phyloP scores from a whole-genome alignment of 1,140 invertebrate species.

The Drosophila takahashii region DNA sequence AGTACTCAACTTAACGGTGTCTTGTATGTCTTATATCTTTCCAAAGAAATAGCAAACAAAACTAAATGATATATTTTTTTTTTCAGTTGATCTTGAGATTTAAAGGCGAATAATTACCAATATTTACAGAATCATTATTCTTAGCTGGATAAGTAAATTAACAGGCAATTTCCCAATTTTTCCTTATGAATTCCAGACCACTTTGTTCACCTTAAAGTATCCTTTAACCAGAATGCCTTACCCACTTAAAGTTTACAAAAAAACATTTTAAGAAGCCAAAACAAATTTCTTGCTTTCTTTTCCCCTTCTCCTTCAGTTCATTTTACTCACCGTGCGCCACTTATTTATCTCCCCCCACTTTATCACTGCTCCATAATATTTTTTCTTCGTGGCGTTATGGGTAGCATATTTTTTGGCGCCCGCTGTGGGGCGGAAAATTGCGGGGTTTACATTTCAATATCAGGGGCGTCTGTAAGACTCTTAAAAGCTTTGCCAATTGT shows the following conservation, averaged over 20 bases:
- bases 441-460: slow-evolving; percentile 60
- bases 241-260: slow-evolving; percentile 14
- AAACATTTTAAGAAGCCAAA: slow-evolving; percentile 12
- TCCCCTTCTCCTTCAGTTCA: neutral
- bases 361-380: slow-evolving; percentile 6
- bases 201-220: neutral
- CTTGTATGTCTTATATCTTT: too few relatives aligned
- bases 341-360: slow-evolving; percentile 35
- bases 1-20: too few relatives aligned
- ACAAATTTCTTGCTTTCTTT: neutral
- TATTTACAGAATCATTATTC: too few relatives aligned
- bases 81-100: neutral
- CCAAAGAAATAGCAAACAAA: too few relatives aligned
- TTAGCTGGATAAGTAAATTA: too few relatives aligned
- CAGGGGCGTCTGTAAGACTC: slow-evolving; percentile 42
- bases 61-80: neutral
- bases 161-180: neutral
- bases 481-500: slow-evolving; percentile 79
- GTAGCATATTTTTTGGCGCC: slow-evolving; percentile 53
- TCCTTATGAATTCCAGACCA: neutral
- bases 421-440: slow-evolving; percentile 29
- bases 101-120: too few relatives aligned
- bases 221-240: slow-evolving; percentile 3
- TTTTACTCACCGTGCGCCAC: slow-evolving; percentile 33
- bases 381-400: slow-evolving; percentile 24